Base-by-base conservation (phyloP, 2,113 vertebrate genomes). In the Lagopus muta region DNA sequence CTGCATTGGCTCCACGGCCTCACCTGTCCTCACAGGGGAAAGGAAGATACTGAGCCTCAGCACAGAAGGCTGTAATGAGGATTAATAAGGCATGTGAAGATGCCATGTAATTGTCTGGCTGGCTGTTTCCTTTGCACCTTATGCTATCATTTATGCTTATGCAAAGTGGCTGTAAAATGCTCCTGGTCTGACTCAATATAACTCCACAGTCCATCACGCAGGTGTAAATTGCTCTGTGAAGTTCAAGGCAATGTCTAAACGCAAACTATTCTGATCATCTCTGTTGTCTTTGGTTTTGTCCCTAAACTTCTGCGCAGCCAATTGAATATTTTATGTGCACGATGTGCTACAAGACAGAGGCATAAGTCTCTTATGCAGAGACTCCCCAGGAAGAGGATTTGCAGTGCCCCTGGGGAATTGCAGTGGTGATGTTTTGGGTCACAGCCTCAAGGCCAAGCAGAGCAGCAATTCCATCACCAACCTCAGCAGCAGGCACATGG, bases 31-130 rank as follows among this genome's bases (percentile, higher is more conserved):
- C 50, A 25, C 10, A 4, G 2, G 36, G 48, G 55, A 96, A 80
- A 72, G 72, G 73, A 92, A 86, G 90, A 67, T 20, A 69, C 82
- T 0, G 82, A 83, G 88, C 10, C 85, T 90, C 88, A 67, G 94
- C 93, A 77, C 95, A 94, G 70, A 94, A 93, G 90, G 90, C 66
- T 92, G 28, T 96, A 96, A 96, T 96, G 95, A 96, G 95, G 86
- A 95, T 96, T 96, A 96, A 96, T 95, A 96, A 95, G 90, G 90
- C 90, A 66, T 96, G 93, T 69, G 86, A 96, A 96, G 95, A 96
- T 2, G 45, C 77, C 82, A 83, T 67, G 60, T 96, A 95, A 96
- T 96, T 96, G 96, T 93, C 95, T 48, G 88, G 42, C 94, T 78
- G 94, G 69, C 93, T 96, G 93, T 96, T 96, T 86, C 95, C 86